These are phyloP conservation scores for Crotophaga sulcirostris DNA, from an alignment of 2,113 vertebrate genomes.

Conservation along the genomic window DNA sequence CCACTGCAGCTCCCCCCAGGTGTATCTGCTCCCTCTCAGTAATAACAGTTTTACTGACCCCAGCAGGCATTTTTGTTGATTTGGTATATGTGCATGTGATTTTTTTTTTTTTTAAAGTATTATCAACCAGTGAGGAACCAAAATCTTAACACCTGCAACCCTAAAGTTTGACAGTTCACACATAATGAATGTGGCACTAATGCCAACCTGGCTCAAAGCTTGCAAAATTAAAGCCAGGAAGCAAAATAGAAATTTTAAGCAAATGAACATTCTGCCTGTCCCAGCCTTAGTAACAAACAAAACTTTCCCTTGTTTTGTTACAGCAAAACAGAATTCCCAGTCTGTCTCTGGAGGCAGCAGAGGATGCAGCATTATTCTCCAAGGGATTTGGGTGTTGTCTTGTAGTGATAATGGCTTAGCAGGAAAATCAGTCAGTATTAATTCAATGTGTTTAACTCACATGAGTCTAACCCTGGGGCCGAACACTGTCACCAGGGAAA, in stretches of 20 bases:
- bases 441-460: neutral
- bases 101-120: neutral
- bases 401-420: neutral
- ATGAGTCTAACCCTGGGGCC: neutral
- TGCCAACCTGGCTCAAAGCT: neutral
- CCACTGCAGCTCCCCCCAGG: neutral
- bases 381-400: too few relatives aligned
- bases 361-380: too few relatives aligned
- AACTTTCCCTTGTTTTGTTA: neutral
- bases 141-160: neutral
- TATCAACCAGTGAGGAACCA: neutral
- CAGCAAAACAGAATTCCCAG: too few relatives aligned
- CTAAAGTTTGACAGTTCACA: neutral
- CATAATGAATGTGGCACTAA: neutral
- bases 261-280: neutral
- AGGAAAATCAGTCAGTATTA: neutral
- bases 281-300: neutral
- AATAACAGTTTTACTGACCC: neutral
- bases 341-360: too few relatives aligned
- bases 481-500: neutral
- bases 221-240: neutral
- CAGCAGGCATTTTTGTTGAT: neutral
- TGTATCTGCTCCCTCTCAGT: neutral
- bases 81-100: neutral
- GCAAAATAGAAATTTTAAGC: neutral